Evolutionary conservation across 2,797 vertebrate species (phyloP).

Genomic region (Sardinella longiceps): DNA sequence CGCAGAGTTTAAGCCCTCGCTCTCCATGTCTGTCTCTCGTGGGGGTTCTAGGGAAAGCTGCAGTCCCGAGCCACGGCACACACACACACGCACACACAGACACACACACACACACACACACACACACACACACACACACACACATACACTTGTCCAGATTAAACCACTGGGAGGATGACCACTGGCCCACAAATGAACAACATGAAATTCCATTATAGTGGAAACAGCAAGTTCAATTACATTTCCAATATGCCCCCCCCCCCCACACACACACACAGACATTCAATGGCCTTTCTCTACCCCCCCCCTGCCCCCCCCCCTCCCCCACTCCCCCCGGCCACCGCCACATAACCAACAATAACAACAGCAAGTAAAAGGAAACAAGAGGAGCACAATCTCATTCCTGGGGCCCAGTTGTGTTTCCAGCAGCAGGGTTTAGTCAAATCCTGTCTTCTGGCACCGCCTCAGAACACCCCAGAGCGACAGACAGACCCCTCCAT

Average conservation of each 20-base stretch:
- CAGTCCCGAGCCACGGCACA: neutral
- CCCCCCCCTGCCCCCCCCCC: neutral
- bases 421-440: constrained; percentile 3
- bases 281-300: neutral
- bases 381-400: neutral
- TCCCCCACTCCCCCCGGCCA: neutral
- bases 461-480: neutral
- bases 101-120: no score
- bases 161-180: neutral
- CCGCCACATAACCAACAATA: neutral
- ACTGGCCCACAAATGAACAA: neutral
- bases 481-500: neutral
- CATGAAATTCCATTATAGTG: neutral
- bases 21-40: neutral
- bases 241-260: neutral
- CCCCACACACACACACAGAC: neutral
- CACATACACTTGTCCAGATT: neutral
- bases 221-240: neutral
- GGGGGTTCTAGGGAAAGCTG: neutral
- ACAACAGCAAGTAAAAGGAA: neutral
- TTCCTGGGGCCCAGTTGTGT: neutral
- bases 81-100: no score
- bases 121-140: no score
- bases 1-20: neutral
- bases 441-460: neutral